These are phyloP conservation scores for Phlogophora meticulosa DNA, from an alignment of 2,888 invertebrate species.

Conservation along the genomic window DNA sequence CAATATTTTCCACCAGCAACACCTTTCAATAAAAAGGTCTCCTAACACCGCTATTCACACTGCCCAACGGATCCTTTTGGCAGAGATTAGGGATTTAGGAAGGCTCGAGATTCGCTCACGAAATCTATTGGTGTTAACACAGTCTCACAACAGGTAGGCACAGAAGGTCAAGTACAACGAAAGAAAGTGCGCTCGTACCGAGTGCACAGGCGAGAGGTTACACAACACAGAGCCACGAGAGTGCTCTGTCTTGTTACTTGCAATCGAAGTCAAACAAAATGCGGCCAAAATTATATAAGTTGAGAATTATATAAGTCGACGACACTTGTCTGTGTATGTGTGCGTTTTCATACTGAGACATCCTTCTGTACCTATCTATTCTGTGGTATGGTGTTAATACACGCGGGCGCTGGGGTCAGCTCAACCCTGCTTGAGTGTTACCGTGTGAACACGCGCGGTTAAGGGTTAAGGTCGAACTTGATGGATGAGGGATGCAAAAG, in stretches of 20 bases:
- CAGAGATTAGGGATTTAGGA: conserved; percentile 35
- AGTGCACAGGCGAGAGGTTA: too few species aligned
- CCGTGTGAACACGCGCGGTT: conserved; percentile 31
- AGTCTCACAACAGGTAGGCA: background rate
- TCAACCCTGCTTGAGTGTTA: conserved; percentile 32
- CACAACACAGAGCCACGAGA: too few species aligned
- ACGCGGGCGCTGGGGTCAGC: conserved; percentile 26
- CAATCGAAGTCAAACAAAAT: too few species aligned
- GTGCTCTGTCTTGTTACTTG: too few species aligned
- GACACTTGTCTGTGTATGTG: background rate
- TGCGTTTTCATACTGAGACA: background rate
- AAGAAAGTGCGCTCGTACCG: too few species aligned
- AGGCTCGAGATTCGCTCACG: conserved; percentile 30
- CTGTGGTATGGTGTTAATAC: background rate
- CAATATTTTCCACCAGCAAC: conserved; percentile 27
- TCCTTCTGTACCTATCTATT: conserved; percentile 15
- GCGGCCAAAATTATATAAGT: background rate
- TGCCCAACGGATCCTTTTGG: conserved; percentile 9
- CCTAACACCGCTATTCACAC: conserved; percentile 32
- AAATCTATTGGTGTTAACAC: conserved; percentile 50
- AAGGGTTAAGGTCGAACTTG: conserved; percentile 40
- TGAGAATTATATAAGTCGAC: background rate
- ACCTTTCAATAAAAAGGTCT: conserved; percentile 16
- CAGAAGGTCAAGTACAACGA: conserved; percentile 8
- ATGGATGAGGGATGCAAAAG: conserved; percentile 25